phyloP scores from a whole-genome alignment of 2,113 vertebrate species.

The Vidua macroura region DNA sequence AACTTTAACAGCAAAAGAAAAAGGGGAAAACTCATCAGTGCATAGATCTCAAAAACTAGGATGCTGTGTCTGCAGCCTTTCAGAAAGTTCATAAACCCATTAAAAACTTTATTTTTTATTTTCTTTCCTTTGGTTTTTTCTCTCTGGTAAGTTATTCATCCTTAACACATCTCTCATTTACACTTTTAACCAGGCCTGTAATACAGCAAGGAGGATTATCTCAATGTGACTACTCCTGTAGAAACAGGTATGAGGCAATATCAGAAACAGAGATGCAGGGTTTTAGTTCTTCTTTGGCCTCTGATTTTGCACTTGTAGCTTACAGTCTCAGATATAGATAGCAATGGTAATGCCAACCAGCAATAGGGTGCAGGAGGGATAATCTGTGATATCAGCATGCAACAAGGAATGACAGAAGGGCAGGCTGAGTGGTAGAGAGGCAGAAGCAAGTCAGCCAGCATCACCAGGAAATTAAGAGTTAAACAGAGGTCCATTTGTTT shows the following conservation, averaged over 20 bases:
- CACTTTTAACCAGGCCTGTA: not conserved
- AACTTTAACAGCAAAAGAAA: slow-evolving; percentile 47
- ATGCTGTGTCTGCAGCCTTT: slow-evolving; percentile 24
- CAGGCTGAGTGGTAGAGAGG: not conserved
- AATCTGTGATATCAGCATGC: fast-evolving
- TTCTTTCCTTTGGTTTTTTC: not conserved
- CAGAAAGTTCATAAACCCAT: not conserved
- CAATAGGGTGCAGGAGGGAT: not conserved
- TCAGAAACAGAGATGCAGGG: not conserved
- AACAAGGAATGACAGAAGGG: not conserved
- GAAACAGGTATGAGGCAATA: not conserved
- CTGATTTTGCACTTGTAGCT: not conserved
- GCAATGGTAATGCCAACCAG: not conserved
- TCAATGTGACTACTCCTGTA: not conserved
- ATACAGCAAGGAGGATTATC: not conserved
- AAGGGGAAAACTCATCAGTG: not conserved
- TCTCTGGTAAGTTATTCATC: not conserved
- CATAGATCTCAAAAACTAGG: slow-evolving; percentile 21
- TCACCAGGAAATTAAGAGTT: not conserved
- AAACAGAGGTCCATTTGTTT: not conserved
- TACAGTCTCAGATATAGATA: not conserved
- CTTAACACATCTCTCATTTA: not conserved
- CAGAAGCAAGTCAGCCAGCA: not conserved
- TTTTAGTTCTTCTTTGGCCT: not conserved
- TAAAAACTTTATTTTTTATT: slow-evolving; percentile 5